phyloP scores from a whole-genome alignment of 2,888 invertebrate species.

The Entomobrya multifasciata region DNA sequence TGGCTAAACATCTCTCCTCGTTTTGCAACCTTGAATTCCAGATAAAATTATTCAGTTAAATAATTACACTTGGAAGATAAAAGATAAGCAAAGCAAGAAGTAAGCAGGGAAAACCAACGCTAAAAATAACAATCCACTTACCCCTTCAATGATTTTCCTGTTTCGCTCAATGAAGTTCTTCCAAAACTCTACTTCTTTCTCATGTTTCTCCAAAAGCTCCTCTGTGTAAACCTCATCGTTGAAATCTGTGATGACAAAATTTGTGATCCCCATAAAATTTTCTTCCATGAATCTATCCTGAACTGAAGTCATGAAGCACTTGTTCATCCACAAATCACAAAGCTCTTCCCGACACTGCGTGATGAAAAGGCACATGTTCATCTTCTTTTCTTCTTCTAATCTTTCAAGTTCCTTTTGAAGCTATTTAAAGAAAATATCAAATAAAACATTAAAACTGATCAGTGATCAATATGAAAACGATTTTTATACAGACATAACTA shows the following conservation, averaged over 20 bases:
- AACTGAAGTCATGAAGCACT: slow-evolving; percentile 84
- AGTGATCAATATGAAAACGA: no score
- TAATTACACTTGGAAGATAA: no score
- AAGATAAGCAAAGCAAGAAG: no score
- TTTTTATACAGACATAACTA: no score
- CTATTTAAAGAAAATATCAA: no score
- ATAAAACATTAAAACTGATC: neutral
- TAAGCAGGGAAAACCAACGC: no score
- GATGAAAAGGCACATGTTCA: slow-evolving; percentile 87
- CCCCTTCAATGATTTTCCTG: slow-evolving; percentile 81
- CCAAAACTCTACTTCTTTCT: slow-evolving; percentile 88
- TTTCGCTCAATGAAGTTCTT: slow-evolving; percentile 81
- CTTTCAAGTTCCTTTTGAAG: slow-evolving; percentile 87
- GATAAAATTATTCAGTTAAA: no score
- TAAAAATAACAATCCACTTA: no score
- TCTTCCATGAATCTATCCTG: slow-evolving; percentile 75
- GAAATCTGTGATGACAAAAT: slow-evolving; percentile 84
- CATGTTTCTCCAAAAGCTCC: slow-evolving; percentile 89
- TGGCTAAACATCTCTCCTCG: slow-evolving; percentile 88
- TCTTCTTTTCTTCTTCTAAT: slow-evolving; percentile 88
- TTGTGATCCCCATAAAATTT: slow-evolving; percentile 80
- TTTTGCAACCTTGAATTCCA: slow-evolving; percentile 85
- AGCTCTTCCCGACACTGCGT: slow-evolving; percentile 88
- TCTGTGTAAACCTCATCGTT: slow-evolving; percentile 88
- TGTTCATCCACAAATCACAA: slow-evolving; percentile 88